Conservation (phyloP, 2,113 vertebrate species). For the Ascaphus truei region DNA sequence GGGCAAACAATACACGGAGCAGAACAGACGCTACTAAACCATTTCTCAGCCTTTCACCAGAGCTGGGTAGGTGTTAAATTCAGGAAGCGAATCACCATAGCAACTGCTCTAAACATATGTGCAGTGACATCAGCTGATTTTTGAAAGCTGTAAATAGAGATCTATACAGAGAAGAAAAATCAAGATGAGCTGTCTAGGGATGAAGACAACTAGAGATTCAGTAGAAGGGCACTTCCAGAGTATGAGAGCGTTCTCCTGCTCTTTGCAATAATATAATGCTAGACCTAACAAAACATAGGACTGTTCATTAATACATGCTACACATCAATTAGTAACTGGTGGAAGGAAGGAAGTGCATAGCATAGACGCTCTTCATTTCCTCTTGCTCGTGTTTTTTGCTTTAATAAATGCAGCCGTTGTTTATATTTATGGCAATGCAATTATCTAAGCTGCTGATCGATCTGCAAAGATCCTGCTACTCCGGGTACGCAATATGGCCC, state of each 20-base stretch:
- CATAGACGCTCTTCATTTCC: too few relatives aligned
- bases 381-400: too few relatives aligned
- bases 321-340: too few relatives aligned
- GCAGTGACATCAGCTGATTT: conserved; percentile 61
- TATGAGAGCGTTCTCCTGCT: conserved; percentile 45
- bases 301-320: too few relatives aligned
- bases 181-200: too few relatives aligned
- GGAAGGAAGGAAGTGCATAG: too few relatives aligned
- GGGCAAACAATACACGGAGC: neutral
- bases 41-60: conserved; percentile 53
- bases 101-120: conserved; percentile 70
- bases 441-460: too few relatives aligned
- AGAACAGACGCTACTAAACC: conserved; percentile 42
- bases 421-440: too few relatives aligned
- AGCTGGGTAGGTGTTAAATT: conserved; percentile 55
- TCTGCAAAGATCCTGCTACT: too few relatives aligned
- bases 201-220: too few relatives aligned
- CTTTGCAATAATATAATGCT: conserved; percentile 37
- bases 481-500: too few relatives aligned
- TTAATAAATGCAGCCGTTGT: too few relatives aligned
- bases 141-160: conserved; percentile 64
- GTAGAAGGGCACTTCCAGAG: conserved; percentile 42
- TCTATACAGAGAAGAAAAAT: conserved; percentile 49
- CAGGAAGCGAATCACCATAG: conserved; percentile 58
- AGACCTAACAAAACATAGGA: conserved; percentile 19